These are phyloP conservation scores for Macrophya alboannulata DNA, from an alignment of 2,888 invertebrate species.

Conservation along the genomic window DNA sequence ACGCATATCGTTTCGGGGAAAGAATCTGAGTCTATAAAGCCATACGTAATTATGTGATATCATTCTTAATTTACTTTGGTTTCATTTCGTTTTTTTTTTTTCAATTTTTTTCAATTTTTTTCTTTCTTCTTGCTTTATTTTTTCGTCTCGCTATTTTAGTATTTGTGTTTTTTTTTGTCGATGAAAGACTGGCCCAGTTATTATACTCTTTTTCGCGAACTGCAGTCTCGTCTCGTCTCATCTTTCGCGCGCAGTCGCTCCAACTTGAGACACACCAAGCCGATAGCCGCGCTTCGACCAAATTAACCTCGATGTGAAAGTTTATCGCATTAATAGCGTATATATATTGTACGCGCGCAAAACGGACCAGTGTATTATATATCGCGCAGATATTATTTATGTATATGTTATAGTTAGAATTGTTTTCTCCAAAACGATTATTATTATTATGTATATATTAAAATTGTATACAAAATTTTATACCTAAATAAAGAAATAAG, in stretches of 20 bases:
- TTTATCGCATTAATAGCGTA: slow-evolving; percentile 36
- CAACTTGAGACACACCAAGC: background rate
- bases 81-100: too few relatives aligned
- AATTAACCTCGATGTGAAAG: slow-evolving; percentile 52
- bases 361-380: too few relatives aligned
- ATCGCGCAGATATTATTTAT: background rate
- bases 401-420: background rate
- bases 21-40: background rate
- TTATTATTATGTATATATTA: background rate
- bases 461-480: background rate
- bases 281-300: slow-evolving; percentile 38
- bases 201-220: background rate
- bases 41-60: background rate
- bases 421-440: background rate
- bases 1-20: background rate
- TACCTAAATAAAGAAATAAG: too few relatives aligned
- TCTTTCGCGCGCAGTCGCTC: background rate
- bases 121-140: background rate
- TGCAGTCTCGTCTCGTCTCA: background rate
- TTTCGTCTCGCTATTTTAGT: background rate
- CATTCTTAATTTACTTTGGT: too few relatives aligned
- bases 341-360: background rate
- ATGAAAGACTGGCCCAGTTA: background rate
- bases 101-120: too few relatives aligned
- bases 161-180: background rate